Percentiles rank a stretch among this genome's conserved stretches.
These are phyloP conservation scores for Pectinophora gossypiella DNA, from an alignment of 1,140 invertebrate genomes.

Conservation along the genomic window DNA sequence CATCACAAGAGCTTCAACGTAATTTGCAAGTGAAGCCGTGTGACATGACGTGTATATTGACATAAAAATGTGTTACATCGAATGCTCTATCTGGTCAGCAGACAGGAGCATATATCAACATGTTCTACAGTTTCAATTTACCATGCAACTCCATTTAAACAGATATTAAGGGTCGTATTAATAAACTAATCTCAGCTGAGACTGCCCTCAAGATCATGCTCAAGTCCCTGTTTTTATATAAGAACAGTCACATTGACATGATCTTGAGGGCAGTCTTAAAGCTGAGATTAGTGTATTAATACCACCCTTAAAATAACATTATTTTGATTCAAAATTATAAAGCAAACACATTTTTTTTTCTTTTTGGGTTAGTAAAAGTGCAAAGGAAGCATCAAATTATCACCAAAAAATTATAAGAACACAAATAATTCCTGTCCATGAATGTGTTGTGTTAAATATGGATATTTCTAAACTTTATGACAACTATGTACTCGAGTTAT, in stretches of 20 bases:
- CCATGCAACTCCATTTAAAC: too few relatives aligned
- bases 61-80: not conserved
- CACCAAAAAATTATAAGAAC: slow-evolving; percentile 13
- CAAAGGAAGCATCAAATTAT: slow-evolving; percentile 17
- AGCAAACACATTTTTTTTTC: slow-evolving; percentile 2
- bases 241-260: too few relatives aligned
- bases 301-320: too few relatives aligned
- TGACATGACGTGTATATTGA: not conserved
- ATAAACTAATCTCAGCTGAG: too few relatives aligned
- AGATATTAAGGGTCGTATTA: too few relatives aligned
- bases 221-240: too few relatives aligned
- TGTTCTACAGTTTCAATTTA: not conserved
- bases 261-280: too few relatives aligned
- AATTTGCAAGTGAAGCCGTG: not conserved
- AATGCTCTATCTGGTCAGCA: slow-evolving; percentile 32
- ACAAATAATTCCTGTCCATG: slow-evolving; percentile 61
- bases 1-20: slow-evolving; percentile 11
- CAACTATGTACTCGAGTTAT: not conserved
- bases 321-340: not conserved
- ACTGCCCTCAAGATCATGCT: too few relatives aligned
- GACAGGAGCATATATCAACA: slow-evolving; percentile 14
- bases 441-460: slow-evolving; percentile 54
- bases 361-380: slow-evolving; percentile 30
- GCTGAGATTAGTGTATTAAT: too few relatives aligned
- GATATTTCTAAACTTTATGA: not conserved